Evolutionary conservation across 2,797 vertebrate genomes (phyloP).

Genomic region (Parambassis ranga): DNA sequence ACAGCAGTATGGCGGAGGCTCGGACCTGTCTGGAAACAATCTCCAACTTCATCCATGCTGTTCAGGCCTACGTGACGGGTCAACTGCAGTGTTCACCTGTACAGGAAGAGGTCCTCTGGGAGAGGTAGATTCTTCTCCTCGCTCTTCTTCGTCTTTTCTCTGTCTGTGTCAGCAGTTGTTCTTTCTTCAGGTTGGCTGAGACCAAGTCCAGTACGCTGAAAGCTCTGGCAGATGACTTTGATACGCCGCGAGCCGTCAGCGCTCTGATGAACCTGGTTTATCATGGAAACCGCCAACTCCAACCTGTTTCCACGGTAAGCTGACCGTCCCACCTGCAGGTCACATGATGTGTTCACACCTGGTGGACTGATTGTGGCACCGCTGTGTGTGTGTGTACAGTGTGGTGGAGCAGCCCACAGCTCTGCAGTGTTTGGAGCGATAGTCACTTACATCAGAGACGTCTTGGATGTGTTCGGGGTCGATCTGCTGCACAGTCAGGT

Average conservation of each 20-base stretch:
- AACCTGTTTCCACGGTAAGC: slow-evolving; percentile 86
- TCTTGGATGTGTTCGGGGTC: slow-evolving; percentile 86
- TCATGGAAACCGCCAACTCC: slow-evolving; percentile 91
- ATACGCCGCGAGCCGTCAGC: slow-evolving; percentile 86
- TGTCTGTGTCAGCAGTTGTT: not conserved
- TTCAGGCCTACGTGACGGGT: slow-evolving; percentile 88
- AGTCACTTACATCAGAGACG: slow-evolving; percentile 82
- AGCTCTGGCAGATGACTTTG: slow-evolving; percentile 91
- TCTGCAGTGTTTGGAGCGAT: slow-evolving; percentile 89
- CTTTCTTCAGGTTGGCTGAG: slow-evolving; percentile 80
- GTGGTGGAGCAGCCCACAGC: slow-evolving; percentile 72
- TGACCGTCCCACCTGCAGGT: too few relatives aligned
- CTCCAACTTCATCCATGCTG: slow-evolving; percentile 79
- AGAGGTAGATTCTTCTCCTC: slow-evolving; percentile 77
- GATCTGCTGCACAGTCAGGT: slow-evolving; percentile 84
- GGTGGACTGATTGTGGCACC: too few relatives aligned
- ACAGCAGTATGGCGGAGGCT: slow-evolving; percentile 84
- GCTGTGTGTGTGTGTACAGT: slow-evolving; percentile 67
- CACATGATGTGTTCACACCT: too few relatives aligned
- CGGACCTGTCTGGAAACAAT: slow-evolving; percentile 75
- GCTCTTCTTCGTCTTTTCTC: not conserved
- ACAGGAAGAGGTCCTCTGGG: slow-evolving; percentile 86
- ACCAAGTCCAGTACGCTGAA: slow-evolving; percentile 78
- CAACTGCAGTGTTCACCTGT: slow-evolving; percentile 83
- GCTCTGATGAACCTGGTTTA: slow-evolving; percentile 88